Evolutionary conservation across 2,888 invertebrate genomes (phyloP).

Genomic region (Hymenopus coronatus): DNA sequence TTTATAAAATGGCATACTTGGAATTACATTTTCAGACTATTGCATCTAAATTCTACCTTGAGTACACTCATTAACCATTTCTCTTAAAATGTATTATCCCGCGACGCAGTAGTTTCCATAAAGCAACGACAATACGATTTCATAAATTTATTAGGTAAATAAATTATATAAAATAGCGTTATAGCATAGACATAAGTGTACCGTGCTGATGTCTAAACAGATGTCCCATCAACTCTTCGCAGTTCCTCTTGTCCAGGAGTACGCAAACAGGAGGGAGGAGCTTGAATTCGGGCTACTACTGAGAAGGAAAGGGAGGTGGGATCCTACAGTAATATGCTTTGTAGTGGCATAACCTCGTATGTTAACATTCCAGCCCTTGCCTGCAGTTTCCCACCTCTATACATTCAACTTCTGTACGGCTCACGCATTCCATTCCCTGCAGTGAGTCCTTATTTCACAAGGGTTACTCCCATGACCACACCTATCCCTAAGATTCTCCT

Average conservation of each 20-base stretch:
- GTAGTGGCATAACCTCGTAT: slow-evolving; percentile 9
- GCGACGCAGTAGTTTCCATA: too few relatives aligned
- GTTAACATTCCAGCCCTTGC: not conserved
- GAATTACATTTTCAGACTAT: too few relatives aligned
- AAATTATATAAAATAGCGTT: too few relatives aligned
- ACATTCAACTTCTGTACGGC: not conserved
- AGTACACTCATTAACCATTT: too few relatives aligned
- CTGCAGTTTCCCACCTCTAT: not conserved
- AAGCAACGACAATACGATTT: too few relatives aligned
- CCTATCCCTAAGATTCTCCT: not conserved
- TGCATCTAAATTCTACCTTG: too few relatives aligned
- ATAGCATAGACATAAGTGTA: too few relatives aligned
- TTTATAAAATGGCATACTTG: too few relatives aligned
- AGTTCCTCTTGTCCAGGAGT: not conserved
- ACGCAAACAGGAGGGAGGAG: not conserved
- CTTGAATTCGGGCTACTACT: not conserved
- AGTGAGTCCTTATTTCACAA: not conserved
- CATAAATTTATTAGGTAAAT: too few relatives aligned
- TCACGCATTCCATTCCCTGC: not conserved
- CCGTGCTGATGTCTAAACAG: too few relatives aligned
- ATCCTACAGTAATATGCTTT: slow-evolving; percentile 1
- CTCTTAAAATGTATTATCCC: too few relatives aligned
- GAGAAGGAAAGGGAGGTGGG: not conserved
- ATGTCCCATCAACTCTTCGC: not conserved
- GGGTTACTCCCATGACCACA: not conserved